Base-by-base conservation (phyloP, 2,797 vertebrate genomes). In the Passerculus sandwichensis region DNA sequence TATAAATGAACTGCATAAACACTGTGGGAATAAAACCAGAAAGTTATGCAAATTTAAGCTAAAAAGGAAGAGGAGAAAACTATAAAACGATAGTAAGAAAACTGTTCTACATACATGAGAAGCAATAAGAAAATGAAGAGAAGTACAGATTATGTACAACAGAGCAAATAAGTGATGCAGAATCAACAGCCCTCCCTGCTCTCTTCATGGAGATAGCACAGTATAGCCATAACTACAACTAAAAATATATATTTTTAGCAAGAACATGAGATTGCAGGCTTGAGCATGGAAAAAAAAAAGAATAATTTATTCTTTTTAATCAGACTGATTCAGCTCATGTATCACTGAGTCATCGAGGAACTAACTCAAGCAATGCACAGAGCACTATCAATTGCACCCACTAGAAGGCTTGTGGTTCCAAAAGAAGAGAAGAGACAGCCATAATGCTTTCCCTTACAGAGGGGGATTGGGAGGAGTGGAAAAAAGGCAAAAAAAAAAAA, bases 381-480 rank as follows among this genome's bases (percentile, higher is more conserved):
- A 74, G 25, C 16, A 47, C 30, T 54, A 64, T 15, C 26, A 48
- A 22, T 6, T 61, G 67, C 45, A 42, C 6, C 25, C 36, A 38
- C 36, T 19, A 17, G 27, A 79, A 64, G 44, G 13, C 11, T 20
- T 69, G 15, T 23, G 32, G 29, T 48, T 83, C 42, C 72, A 65
- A 69, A 36, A 60, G 17, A 29, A 44, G 45, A 51, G 10, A 56
- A 50, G 20, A 57, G 30, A 75, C 30, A 42, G 32, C 65, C 3
- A 56, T 3, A 74, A 36, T 11, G 11, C 11, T 74, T 47, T 13
- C 56, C 14, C 77, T 84, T 54, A 36, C 4, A 27, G 42, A 5
- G 4, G 20, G 17, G 11, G 17, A 36, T 6, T 53, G 34, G 4
- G 8, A 10, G 40, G 4, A 8, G 1, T 6, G 11, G 2, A 20